phyloP scores from a whole-genome alignment of 2,797 vertebrate species.

The Prunella strophiata region DNA sequence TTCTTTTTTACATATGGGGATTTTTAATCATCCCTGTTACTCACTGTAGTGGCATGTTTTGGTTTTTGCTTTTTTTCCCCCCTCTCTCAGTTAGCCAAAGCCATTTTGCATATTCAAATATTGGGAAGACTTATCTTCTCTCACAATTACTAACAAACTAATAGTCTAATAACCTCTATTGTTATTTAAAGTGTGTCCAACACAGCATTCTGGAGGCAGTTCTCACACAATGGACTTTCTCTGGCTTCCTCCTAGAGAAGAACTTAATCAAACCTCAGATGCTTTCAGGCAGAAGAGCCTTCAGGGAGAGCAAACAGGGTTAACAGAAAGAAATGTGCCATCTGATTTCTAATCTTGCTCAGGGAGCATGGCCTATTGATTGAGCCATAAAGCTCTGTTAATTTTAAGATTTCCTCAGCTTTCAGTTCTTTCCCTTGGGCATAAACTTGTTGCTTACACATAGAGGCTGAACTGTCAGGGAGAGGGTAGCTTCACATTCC shows the following conservation, averaged over 20 bases:
- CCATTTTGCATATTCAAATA: slow-evolving; percentile 47
- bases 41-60: not conserved
- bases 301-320: not conserved
- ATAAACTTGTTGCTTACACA: slow-evolving; percentile 46
- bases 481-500: slow-evolving; percentile 7
- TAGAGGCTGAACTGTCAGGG: slow-evolving; percentile 21
- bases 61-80: not conserved
- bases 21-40: not conserved
- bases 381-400: slow-evolving; percentile 50
- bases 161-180: slow-evolving; percentile 6
- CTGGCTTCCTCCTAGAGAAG: slow-evolving; percentile 6
- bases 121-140: slow-evolving; percentile 37
- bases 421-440: slow-evolving; percentile 48
- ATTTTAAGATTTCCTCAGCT: slow-evolving; percentile 44
- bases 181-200: slow-evolving; percentile 49
- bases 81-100: not conserved
- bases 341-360: slow-evolving; percentile 46
- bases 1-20: not conserved
- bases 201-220: not conserved
- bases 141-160: slow-evolving; percentile 15
- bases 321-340: slow-evolving; percentile 28
- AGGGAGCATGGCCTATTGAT: slow-evolving; percentile 36
- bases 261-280: slow-evolving; percentile 42
- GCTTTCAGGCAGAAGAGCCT: slow-evolving; percentile 41
- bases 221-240: not conserved